Base-by-base conservation (phyloP, 2,113 vertebrate genomes). In the Montifringilla adamsi region DNA sequence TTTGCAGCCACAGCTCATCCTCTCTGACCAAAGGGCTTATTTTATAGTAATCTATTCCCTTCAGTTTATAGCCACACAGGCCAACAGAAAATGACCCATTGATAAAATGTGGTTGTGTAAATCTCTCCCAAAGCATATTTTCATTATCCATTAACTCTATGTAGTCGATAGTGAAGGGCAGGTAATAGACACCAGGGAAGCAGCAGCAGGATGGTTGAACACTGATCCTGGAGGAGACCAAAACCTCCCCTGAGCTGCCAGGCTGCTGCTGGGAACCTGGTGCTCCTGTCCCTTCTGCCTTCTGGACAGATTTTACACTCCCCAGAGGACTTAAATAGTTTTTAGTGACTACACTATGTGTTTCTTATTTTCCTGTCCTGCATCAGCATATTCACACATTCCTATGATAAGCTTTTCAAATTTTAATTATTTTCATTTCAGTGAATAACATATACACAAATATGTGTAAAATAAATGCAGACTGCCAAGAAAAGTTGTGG, bases 381-480 rank as follows among this genome's bases (percentile, higher is more conserved):
- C 53, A 50, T 47, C 44, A 72, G 6, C 0, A 0, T 50, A 37
- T 58, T 89, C 24, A 81, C 19, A 21, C 1, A 2, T 58, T 28
- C 26, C 8, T 28, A 35, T 9, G 10, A 33, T 47, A 84, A 67
- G 13, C 5, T 41, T 58, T 73, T 49, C 7, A 26, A 46, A 49
- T 59, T 56, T 59, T 44, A 75, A 6, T 66, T 72, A 7, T 70
- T 92, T 69, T 46, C 12, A 30, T 89, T 68, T 56, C 60, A 76
- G 26, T 62, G 35, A 66, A 44, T 46, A 73, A 84, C 85, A 66
- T 24, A 52, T 30, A 39, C 15, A 30, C 3, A 62, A 70, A 47
- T 70, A 43, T 33, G 6, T 49, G 43, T 17, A 43, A 62, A 55
- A 69, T 43, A 27, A 5, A 23, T 69, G 14, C 27, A 77, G 35